phyloP scores from a whole-genome alignment of 2,888 invertebrate genomes.

The Agrilus cyanescens region DNA sequence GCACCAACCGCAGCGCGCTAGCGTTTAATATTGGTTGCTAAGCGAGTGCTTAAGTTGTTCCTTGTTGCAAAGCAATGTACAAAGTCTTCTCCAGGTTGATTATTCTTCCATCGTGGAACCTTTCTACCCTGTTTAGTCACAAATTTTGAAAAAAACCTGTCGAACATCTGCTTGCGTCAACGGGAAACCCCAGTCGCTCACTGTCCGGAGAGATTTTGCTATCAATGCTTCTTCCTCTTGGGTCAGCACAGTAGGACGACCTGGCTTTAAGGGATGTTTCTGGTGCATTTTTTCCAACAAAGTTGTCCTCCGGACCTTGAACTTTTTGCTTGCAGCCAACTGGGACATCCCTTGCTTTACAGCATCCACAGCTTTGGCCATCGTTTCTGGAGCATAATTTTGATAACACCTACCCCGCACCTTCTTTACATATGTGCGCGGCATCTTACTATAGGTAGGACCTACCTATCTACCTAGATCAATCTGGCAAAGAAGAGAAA shows the following conservation, averaged over 20 bases:
- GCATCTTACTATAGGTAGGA: neutral
- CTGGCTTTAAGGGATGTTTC: neutral
- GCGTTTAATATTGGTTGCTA: slow-evolving; percentile 4
- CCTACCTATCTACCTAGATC: neutral
- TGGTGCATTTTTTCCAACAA: slow-evolving; percentile 5
- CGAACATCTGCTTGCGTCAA: slow-evolving; percentile 1
- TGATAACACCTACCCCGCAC: neutral
- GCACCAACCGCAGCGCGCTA: slow-evolving; percentile 2
- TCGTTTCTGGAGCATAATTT: slow-evolving; percentile 2
- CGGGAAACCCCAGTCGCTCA: slow-evolving; percentile 5
- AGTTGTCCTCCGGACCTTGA: slow-evolving; percentile 6
- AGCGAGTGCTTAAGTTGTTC: neutral
- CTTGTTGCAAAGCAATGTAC: slow-evolving; percentile 2
- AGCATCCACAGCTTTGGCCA: too few relatives aligned
- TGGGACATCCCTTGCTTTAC: slow-evolving; percentile 6
- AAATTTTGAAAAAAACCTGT: neutral
- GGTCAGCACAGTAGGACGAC: slow-evolving; percentile 1
- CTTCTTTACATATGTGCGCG: neutral
- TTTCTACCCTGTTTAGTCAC: slow-evolving; percentile 2
- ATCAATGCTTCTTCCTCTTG: slow-evolving; percentile 1
- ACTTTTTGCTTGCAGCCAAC: slow-evolving; percentile 1
- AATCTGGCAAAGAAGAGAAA: neutral
- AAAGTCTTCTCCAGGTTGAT: slow-evolving; percentile 6
- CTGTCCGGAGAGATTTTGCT: slow-evolving; percentile 2
- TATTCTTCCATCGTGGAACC: neutral